Evolutionary conservation across 2,797 vertebrate species (phyloP).

Genomic region (Peromyscus aztecus): DNA sequence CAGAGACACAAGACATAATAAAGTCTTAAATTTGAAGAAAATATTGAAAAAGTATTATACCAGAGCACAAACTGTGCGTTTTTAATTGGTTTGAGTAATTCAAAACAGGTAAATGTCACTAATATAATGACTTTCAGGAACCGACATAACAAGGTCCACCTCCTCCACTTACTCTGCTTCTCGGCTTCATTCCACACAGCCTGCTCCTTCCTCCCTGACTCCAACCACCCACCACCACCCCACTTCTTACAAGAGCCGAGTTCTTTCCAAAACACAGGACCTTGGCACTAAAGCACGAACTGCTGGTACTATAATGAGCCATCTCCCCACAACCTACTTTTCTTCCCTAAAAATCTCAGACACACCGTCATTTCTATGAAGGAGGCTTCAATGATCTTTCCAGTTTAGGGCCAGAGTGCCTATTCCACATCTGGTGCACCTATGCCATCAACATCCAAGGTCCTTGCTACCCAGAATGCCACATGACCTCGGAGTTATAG

Average conservation of each 20-base stretch:
- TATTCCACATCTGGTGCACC: too few relatives aligned
- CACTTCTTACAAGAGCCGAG: not conserved
- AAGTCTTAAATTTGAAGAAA: not conserved
- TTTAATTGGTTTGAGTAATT: constrained; percentile 20
- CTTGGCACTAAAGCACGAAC: not conserved
- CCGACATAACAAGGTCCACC: not conserved
- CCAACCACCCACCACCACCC: not conserved
- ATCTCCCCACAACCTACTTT: not conserved
- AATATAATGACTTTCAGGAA: not conserved
- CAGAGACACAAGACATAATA: not conserved
- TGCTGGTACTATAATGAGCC: not conserved
- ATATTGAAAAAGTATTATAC: constrained; percentile 1
- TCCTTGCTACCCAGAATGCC: not conserved
- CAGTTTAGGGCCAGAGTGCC: not conserved
- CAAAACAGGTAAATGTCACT: not conserved
- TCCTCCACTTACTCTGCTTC: not conserved
- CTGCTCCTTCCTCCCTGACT: not conserved
- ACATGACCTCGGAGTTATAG: not conserved
- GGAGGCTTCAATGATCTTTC: not conserved
- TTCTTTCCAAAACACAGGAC: not conserved
- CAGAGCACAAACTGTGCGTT: not conserved
- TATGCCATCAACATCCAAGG: not conserved
- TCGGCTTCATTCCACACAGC: not conserved
- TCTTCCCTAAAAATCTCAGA: not conserved
- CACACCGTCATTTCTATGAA: not conserved